Percentiles rank a stretch among this genome's conserved stretches.
Conservation (phyloP, 64 coral and sea anemone species). For the Montipora capricornis region DNA sequence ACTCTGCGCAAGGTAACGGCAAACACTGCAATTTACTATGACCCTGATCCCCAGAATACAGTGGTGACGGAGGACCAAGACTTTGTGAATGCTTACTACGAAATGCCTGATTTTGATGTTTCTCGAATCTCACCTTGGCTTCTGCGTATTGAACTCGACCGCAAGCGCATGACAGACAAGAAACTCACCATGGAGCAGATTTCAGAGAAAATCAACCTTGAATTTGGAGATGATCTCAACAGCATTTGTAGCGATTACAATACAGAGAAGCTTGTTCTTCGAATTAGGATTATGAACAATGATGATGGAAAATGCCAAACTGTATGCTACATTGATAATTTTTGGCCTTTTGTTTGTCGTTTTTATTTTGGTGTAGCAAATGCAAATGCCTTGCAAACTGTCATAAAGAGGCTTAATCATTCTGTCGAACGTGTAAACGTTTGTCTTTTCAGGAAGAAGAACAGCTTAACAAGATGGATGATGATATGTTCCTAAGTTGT, state of each 20-base stretch:
- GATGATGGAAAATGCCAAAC: slow-evolving; percentile 93
- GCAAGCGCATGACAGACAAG: slow-evolving; percentile 99
- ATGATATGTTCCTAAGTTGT: slow-evolving; percentile 96
- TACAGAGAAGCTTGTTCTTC: slow-evolving; percentile 94
- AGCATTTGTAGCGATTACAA: slow-evolving; percentile 99
- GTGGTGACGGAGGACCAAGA: slow-evolving; percentile 97
- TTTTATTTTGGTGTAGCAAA: too few relatives aligned
- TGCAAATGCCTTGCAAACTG: too few relatives aligned
- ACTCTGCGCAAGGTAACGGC: slow-evolving; percentile 98
- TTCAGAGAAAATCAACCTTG: slow-evolving; percentile 98
- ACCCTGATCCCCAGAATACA: slow-evolving; percentile 97
- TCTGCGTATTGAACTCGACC: slow-evolving; percentile 95
- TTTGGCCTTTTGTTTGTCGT: neutral
- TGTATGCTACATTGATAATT: slow-evolving; percentile 33
- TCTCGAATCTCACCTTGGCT: slow-evolving; percentile 96
- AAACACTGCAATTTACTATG: slow-evolving; percentile 99
- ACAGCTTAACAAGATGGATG: slow-evolving; percentile 98
- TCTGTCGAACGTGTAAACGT: neutral
- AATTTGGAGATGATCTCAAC: slow-evolving; percentile 98
- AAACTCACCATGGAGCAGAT: slow-evolving; percentile 99
- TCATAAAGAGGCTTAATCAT: too few relatives aligned
- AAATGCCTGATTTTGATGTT: slow-evolving; percentile 99
- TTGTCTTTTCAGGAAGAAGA: slow-evolving; percentile 81
- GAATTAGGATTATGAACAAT: slow-evolving; percentile 99
- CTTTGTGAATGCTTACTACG: slow-evolving; percentile 99